Base-by-base conservation (phyloP, 1,140 invertebrate species). In the Zaprionus ghesquierei region DNA sequence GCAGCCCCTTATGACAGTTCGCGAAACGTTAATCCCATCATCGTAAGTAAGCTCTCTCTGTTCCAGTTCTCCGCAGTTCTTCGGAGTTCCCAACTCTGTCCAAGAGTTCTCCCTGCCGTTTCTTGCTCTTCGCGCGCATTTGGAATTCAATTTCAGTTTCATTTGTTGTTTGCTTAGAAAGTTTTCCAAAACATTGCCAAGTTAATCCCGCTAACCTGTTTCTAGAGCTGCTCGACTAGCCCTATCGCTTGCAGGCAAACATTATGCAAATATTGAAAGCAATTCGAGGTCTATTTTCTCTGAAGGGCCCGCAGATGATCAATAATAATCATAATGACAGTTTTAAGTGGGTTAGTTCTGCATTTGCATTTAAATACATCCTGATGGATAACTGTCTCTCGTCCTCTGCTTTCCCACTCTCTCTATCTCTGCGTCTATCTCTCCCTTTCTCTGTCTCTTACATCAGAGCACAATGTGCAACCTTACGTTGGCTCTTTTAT, bases 251-350 rank as follows among this genome's bases (percentile, higher is more conserved):
- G 35, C 56, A 62, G 51, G 61, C 56, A n/a, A n/a, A n/a, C n/a
- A 51, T 78, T 87, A 86, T 87, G 82, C 75, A 87, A 86, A 86
- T 82, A 62, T 56, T 9, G 12, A 29, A 50, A 44, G 33, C 60
- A 77, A 75, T 78, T 78, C 55, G 29, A 78, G 77, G 61, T 63
- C 65, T 73, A 72, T 77, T 60, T n/a, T 51, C 35, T 8, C 35
- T 44, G 25, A 49, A 61, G 15, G 18, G 50, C 49, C 44, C 22
- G n/a, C 73, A 73, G 82, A 89, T 87, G 82, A 87, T 87, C 82
- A 87, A 87, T 87, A 87, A 87, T 87, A 87, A 87, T 89, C 84
- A 82, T 89, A 87, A 89, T 87, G 82, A 87, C 82, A 87, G 82
- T 77, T 81, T 82, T 77, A 87, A 87, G 82, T 87, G 82, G 82